Conservation (phyloP, 2,888 invertebrate genomes). For the Linhomoeus sp. region DNA sequence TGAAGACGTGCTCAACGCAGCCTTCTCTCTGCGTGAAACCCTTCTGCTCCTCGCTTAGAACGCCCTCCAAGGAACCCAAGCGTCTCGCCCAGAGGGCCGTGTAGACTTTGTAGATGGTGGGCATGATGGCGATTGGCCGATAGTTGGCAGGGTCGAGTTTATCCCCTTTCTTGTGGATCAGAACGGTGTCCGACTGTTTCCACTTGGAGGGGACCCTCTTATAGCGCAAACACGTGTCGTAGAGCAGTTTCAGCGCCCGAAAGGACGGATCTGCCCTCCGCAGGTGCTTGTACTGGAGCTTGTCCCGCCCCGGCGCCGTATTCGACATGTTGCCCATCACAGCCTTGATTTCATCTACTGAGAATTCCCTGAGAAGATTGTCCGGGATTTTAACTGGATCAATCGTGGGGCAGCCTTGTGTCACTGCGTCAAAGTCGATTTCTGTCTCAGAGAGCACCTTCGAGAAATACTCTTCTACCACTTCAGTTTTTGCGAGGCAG, state of each 20-base stretch:
- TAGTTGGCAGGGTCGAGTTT: conserved; percentile 16
- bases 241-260: background rate
- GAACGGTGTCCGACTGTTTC: conserved; percentile 11
- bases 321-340: background rate
- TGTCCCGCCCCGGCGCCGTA: background rate
- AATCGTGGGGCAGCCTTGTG: background rate
- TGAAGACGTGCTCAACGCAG: conserved; percentile 8
- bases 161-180: conserved; percentile 15
- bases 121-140: conserved; percentile 12
- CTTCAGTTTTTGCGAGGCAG: background rate
- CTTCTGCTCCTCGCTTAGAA: conserved; percentile 18
- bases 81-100: background rate
- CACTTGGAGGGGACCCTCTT: conserved; percentile 9
- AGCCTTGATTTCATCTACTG: background rate
- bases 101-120: conserved; percentile 12
- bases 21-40: conserved; percentile 24
- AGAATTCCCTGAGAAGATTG: background rate
- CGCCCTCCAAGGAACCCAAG: conserved; percentile 9
- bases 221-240: background rate
- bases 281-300: background rate
- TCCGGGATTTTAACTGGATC: background rate
- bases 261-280: background rate
- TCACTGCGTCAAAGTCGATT: background rate
- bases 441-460: background rate
- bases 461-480: background rate